These are phyloP conservation scores for Clytia hemisphaerica DNA, from an alignment of 30 jellyfish, hydroid and myxozoan genomes.

Conservation along the genomic window DNA sequence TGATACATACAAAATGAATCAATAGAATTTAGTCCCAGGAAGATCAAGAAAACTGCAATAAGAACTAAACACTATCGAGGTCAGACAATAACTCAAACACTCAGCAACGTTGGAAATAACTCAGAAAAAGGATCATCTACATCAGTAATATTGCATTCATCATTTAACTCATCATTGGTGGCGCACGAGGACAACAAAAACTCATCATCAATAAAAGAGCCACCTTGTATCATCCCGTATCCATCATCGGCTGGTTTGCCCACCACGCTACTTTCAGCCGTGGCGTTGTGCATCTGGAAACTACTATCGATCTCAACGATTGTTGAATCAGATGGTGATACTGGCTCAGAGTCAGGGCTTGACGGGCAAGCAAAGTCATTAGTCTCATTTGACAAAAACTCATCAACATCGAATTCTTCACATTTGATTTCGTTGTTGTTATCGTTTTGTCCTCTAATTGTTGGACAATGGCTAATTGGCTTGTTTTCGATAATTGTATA, in stretches of 20 bases:
- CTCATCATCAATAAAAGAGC: slow-evolving; percentile 43
- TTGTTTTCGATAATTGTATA: no score
- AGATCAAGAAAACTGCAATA: no score
- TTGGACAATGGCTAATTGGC: slow-evolving; percentile 7
- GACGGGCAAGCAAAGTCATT: slow-evolving; percentile 75
- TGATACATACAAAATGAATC: no score
- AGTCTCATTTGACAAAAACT: slow-evolving; percentile 46
- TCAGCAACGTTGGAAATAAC: slow-evolving; percentile 79
- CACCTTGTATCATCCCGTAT: slow-evolving; percentile 44
- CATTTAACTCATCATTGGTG: slow-evolving; percentile 41
- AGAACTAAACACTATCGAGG: no score
- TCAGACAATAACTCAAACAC: no score
- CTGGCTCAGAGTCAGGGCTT: slow-evolving; percentile 75
- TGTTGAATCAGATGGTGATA: slow-evolving; percentile 76
- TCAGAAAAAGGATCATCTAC: slow-evolving; percentile 86
- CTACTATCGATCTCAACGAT: slow-evolving; percentile 70
- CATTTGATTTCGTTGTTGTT: slow-evolving; percentile 72
- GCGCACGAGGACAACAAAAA: slow-evolving; percentile 34
- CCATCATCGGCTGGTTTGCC: slow-evolving; percentile 94
- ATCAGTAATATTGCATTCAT: slow-evolving; percentile 33
- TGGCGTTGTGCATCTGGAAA: no score
- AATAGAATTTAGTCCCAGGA: no score
- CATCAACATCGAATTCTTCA: slow-evolving; percentile 85
- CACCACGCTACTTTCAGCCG: slow-evolving; percentile 90
- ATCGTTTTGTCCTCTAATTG: no score